Percentiles rank a stretch among this genome's conserved stretches.
phyloP scores from a whole-genome alignment of 2,888 invertebrate species.

The Cacoxenus indagator region DNA sequence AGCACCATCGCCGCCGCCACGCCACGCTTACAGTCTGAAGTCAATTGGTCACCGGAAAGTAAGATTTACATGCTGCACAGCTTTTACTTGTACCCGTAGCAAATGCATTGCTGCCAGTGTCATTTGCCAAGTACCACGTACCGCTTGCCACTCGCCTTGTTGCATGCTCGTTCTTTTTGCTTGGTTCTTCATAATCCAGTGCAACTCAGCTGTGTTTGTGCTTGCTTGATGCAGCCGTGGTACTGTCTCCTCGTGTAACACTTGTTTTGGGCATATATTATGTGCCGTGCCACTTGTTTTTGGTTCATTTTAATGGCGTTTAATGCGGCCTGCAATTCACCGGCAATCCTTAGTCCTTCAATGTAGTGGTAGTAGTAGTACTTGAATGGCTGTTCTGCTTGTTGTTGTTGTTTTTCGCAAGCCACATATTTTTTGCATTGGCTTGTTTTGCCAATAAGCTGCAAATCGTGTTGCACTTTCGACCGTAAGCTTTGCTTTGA shows the following conservation, averaged over 20 bases:
- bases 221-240: neutral
- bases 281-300: constrained; percentile 6
- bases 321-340: neutral
- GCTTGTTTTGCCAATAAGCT: constrained; percentile 8
- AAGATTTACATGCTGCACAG: constrained; percentile 12
- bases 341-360: neutral
- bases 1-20: neutral
- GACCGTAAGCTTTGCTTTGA: constrained; percentile 13
- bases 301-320: neutral
- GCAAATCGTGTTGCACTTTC: constrained; percentile 9
- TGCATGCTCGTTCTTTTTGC: neutral
- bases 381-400: too few species aligned
- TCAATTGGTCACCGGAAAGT: constrained; percentile 16
- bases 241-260: neutral
- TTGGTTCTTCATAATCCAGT: neutral
- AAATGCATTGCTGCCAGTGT: too few species aligned
- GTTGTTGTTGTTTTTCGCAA: neutral
- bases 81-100: neutral
- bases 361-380: too few species aligned
- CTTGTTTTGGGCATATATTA: constrained; percentile 20
- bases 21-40: neutral
- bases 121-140: neutral
- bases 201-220: neutral
- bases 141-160: neutral
- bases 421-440: neutral